A percentile compares a stretch with the other conserved stretches of the same genome.
phyloP scores from a whole-genome alignment of 2,113 vertebrate species.

The Paramormyrops kingsleyae region DNA sequence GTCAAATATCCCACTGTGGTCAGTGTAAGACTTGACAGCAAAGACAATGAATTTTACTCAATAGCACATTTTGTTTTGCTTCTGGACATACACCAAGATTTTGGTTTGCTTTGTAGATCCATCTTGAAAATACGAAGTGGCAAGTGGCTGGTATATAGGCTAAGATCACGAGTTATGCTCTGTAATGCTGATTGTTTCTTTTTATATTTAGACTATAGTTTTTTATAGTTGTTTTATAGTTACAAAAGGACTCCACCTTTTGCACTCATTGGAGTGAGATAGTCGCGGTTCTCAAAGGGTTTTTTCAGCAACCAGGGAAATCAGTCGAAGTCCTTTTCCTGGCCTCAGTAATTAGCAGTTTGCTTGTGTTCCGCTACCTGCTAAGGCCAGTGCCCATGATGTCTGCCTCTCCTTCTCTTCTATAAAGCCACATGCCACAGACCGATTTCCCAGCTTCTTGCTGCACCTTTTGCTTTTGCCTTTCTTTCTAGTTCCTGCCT shows the following conservation, averaged over 20 bases:
- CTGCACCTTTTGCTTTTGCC: not conserved
- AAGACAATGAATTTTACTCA: not conserved
- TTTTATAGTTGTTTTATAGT: not conserved
- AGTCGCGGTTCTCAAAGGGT: not conserved
- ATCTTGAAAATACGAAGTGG: not conserved
- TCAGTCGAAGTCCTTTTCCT: not conserved
- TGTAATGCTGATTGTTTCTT: not conserved
- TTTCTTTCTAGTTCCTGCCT: not conserved
- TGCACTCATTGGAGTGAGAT: not conserved
- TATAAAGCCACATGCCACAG: not conserved
- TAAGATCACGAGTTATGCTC: not conserved
- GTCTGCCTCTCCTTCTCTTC: not conserved
- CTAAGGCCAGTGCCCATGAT: not conserved
- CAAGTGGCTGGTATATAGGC: not conserved
- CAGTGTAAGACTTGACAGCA: not conserved
- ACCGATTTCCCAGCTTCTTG: not conserved
- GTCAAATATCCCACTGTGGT: not conserved
- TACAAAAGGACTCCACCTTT: not conserved
- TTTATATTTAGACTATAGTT: not conserved
- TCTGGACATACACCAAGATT: not conserved
- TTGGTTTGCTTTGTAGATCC: not conserved
- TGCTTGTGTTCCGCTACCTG: not conserved
- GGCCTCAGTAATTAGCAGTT: not conserved
- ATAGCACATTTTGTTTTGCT: not conserved
- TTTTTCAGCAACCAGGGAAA: not conserved